Evolutionary conservation across 2,113 vertebrate species (phyloP).

Genomic region (Sterrhoptilus dennistouni): DNA sequence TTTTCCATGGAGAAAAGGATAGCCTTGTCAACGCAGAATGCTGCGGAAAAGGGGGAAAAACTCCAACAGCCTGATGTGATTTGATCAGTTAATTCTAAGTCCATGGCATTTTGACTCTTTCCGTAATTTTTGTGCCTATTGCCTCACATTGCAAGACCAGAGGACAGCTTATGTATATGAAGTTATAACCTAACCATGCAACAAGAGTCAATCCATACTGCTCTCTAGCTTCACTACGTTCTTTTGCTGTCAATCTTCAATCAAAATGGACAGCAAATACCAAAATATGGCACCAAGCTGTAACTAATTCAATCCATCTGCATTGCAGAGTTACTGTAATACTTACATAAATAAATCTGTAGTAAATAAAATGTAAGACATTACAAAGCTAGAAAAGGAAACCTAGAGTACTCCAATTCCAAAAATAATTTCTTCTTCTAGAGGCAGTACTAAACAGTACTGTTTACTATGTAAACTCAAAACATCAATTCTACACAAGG

Average conservation of each 20-base stretch:
- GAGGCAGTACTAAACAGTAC: neutral
- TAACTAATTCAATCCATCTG: neutral
- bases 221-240: neutral
- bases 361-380: neutral
- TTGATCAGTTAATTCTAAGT: neutral
- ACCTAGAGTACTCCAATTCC: neutral
- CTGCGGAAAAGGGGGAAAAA: neutral
- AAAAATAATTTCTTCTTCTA: neutral
- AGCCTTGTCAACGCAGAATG: neutral
- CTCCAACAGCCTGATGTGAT: neutral
- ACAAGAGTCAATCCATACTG: neutral
- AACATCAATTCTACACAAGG: neutral
- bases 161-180: neutral
- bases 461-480: neutral
- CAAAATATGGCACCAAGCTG: neutral
- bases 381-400: neutral
- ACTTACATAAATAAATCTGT: neutral
- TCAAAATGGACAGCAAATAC: neutral
- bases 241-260: neutral
- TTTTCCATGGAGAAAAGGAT: neutral
- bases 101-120: neutral
- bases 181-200: neutral
- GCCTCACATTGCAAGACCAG: neutral
- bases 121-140: neutral
- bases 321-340: neutral